Evolutionary conservation across 2,113 vertebrate genomes (phyloP).

Genomic region (Chionis minor): DNA sequence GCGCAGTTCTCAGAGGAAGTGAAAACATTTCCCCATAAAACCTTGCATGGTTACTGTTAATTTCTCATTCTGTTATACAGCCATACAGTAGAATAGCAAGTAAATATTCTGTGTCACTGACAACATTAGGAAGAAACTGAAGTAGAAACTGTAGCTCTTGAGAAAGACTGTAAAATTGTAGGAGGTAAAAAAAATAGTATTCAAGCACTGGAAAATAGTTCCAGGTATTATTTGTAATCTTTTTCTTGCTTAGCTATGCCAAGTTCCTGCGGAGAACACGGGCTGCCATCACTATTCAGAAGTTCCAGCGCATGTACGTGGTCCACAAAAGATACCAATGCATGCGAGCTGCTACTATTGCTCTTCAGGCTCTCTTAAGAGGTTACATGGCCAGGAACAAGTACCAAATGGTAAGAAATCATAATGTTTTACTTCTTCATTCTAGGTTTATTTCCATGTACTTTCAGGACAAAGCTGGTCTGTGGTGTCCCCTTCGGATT

Average conservation of each 20-base stretch:
- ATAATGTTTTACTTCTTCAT: neutral
- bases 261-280: slow-evolving; percentile 89
- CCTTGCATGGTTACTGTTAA: neutral
- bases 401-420: slow-evolving; percentile 83
- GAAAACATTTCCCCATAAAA: neutral
- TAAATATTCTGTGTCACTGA: neutral
- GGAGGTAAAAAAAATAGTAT: neutral
- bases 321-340: slow-evolving; percentile 79
- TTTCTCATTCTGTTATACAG: neutral
- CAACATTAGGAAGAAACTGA: neutral
- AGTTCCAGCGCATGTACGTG: slow-evolving; percentile 90
- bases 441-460: neutral
- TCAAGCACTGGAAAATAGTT: neutral
- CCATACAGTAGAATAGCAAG: neutral
- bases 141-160: neutral
- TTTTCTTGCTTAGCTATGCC: slow-evolving; percentile 77
- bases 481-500: neutral
- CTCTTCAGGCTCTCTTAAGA: slow-evolving; percentile 89
- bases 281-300: slow-evolving; percentile 90
- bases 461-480: neutral
- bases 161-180: neutral
- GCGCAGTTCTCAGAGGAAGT: neutral
- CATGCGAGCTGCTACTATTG: slow-evolving; percentile 81
- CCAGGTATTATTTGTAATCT: neutral
- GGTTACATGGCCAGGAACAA: slow-evolving; percentile 89